Evolutionary conservation across 2,113 vertebrate species (phyloP).

Genomic region (Edolisoma coerulescens): DNA sequence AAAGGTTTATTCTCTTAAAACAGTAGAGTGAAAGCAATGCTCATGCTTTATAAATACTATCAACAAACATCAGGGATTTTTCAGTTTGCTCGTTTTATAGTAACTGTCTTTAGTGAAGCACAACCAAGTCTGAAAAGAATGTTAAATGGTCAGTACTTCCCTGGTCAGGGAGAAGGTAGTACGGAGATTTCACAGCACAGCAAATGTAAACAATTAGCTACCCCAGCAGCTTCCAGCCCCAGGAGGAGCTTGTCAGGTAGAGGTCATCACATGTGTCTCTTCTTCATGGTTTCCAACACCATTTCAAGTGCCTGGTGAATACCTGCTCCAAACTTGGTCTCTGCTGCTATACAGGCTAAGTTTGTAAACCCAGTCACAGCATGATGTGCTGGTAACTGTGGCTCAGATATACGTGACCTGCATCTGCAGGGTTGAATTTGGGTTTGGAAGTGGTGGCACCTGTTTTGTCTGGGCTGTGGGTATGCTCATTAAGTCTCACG

Average conservation of each 20-base stretch:
- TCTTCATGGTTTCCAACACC: not conserved
- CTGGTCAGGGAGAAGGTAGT: not conserved
- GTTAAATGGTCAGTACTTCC: not conserved
- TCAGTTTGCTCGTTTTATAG: not conserved
- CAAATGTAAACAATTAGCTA: not conserved
- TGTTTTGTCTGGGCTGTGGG: not conserved
- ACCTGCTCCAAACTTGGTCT: not conserved
- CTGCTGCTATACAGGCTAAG: not conserved
- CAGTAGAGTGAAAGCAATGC: not conserved
- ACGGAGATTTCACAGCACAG: not conserved
- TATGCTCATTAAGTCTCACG: accelerated
- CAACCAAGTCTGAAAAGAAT: not conserved
- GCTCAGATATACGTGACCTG: not conserved
- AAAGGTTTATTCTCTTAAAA: not conserved
- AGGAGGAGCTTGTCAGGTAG: not conserved
- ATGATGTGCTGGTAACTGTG: not conserved
- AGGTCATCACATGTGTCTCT: not conserved
- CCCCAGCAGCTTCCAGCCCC: not conserved
- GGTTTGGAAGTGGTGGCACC: not conserved
- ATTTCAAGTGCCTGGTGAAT: not conserved
- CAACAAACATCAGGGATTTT: not conserved
- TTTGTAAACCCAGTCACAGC: not conserved
- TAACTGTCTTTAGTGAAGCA: not conserved
- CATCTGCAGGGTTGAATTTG: not conserved
- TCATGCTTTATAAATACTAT: not conserved